These are phyloP conservation scores for Notarius quadriscutis DNA, from an alignment of 2,113 vertebrate genomes.

Conservation along the genomic window DNA sequence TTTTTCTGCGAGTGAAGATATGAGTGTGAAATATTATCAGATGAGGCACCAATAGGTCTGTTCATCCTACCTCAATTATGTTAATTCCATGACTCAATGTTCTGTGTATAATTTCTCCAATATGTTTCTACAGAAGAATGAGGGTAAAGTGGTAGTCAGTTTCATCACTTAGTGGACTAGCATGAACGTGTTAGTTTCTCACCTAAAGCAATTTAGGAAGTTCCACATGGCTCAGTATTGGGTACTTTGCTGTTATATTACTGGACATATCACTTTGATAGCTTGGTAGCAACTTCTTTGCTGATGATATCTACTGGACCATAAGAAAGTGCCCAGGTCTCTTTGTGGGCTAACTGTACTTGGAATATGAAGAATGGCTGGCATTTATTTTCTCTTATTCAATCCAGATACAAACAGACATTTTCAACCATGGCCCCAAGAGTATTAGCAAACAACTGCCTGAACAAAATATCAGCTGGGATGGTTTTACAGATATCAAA, in stretches of 20 bases:
- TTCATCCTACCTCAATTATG: constrained; percentile 77
- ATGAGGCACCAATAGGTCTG: constrained; percentile 45
- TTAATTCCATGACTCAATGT: constrained; percentile 76
- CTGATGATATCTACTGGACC: background rate
- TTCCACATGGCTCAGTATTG: background rate
- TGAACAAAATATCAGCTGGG: too few species aligned
- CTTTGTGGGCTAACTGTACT: background rate
- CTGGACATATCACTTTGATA: background rate
- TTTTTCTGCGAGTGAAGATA: background rate
- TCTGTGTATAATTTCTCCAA: background rate
- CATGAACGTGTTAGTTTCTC: background rate
- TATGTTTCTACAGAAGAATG: background rate
- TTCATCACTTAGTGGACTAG: too few species aligned
- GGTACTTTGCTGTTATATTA: too few species aligned
- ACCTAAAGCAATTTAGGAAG: background rate
- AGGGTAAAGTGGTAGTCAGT: background rate
- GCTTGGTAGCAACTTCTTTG: background rate
- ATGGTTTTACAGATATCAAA: background rate
- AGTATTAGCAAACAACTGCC: background rate
- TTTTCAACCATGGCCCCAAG: background rate
- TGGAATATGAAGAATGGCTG: background rate
- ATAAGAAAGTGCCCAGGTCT: background rate
- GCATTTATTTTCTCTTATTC: background rate
- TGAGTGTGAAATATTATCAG: constrained; percentile 20
- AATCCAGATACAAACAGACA: background rate